Percentiles rank a stretch among this genome's conserved stretches.
Evolutionary conservation across 2,113 vertebrate genomes (phyloP).

Genomic region (Cromileptes altivelis): DNA sequence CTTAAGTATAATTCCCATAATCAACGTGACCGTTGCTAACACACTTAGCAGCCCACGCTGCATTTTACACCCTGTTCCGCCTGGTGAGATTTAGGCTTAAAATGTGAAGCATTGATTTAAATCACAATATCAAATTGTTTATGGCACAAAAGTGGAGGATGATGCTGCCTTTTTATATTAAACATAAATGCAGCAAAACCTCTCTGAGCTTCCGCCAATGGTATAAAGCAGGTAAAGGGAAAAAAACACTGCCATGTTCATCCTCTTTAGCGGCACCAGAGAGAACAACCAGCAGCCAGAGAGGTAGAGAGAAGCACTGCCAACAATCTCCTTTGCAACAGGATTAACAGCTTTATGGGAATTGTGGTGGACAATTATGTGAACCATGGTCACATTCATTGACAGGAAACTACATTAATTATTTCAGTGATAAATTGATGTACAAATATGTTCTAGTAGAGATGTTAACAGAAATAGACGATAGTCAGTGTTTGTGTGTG

Average conservation of each 20-base stretch:
- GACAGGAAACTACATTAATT: too few relatives aligned
- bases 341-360: background rate
- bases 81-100: slow-evolving; percentile 2
- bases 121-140: slow-evolving; percentile 9
- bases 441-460: background rate
- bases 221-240: background rate
- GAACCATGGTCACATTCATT: background rate
- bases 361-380: background rate
- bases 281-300: background rate
- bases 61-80: background rate
- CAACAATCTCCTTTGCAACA: background rate
- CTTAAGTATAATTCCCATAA: background rate
- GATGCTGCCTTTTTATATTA: slow-evolving; percentile 1
- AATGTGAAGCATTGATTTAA: slow-evolving; percentile 14
- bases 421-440: background rate
- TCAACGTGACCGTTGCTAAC: background rate
- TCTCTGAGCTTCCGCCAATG: background rate
- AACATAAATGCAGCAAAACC: background rate
- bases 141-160: background rate
- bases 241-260: background rate
- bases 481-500: background rate
- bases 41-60: background rate
- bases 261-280: background rate
- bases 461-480: background rate
- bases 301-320: background rate